Percentiles rank a stretch among this genome's conserved stretches.
phyloP scores from a whole-genome alignment of 2,888 invertebrate species.

The Sarcophaga variegata region DNA sequence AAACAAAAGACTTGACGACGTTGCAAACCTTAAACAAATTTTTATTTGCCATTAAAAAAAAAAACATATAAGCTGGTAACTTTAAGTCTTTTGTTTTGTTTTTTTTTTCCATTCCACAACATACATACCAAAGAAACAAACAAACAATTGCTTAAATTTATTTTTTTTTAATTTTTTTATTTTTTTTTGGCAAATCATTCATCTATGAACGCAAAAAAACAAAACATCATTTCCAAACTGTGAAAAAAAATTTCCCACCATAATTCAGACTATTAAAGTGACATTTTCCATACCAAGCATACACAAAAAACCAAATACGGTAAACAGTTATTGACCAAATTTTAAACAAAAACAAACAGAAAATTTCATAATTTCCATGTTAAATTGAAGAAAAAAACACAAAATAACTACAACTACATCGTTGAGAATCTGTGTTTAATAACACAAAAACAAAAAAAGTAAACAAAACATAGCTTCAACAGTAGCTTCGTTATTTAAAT shows the following conservation, averaged over 20 bases:
- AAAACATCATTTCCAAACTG: too few species aligned
- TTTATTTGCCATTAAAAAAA: too few species aligned
- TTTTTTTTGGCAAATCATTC: constrained; percentile 10
- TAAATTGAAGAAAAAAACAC: constrained; percentile 8
- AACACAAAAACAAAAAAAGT: neutral
- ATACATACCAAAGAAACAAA: too few species aligned
- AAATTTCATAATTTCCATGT: constrained; percentile 46
- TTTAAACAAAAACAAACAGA: constrained; percentile 1
- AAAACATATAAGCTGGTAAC: neutral
- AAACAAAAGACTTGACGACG: too few species aligned
- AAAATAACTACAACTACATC: too few species aligned
- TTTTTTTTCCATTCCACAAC: too few species aligned
- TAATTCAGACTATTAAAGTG: constrained; percentile 31
- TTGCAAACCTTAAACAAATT: too few species aligned
- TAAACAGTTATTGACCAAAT: constrained; percentile 41
- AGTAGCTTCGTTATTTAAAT: neutral
- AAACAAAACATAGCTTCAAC: neutral
- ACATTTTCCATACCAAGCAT: constrained; percentile 39
- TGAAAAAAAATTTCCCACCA: constrained; percentile 48
- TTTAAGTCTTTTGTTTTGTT: neutral
- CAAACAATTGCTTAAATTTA: too few species aligned
- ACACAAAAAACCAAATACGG: constrained; percentile 49
- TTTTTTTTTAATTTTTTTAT: neutral
- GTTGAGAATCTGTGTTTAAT: too few species aligned
- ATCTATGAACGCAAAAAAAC: neutral